A percentile compares a stretch with the other conserved stretches of the same genome.
Evolutionary conservation across 2,797 vertebrate species (phyloP).

Genomic region (Danio choprae): DNA sequence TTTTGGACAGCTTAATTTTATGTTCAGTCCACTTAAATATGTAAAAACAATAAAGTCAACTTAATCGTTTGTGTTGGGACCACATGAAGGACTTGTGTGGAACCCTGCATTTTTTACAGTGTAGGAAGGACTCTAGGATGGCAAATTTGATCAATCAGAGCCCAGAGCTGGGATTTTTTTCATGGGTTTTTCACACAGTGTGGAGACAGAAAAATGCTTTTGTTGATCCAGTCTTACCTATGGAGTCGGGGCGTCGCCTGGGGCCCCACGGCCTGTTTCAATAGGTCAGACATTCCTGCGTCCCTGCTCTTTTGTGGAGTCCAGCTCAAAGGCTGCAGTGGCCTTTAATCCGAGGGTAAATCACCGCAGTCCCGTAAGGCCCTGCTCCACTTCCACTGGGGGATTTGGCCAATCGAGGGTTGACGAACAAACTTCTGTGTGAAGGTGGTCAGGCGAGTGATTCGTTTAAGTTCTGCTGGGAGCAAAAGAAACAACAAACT

Average conservation of each 20-base stretch:
- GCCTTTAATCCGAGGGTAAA: slow-evolving; percentile 57
- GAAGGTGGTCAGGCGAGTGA: slow-evolving; percentile 59
- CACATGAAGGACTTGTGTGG: no score
- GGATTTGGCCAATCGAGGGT: slow-evolving; percentile 48
- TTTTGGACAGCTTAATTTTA: no score
- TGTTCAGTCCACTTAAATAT: no score
- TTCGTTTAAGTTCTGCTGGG: slow-evolving; percentile 53
- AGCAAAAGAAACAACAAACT: slow-evolving; percentile 55
- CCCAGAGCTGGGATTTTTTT: slow-evolving; percentile 13
- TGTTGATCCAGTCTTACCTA: slow-evolving; percentile 58
- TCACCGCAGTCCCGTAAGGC: slow-evolving; percentile 31
- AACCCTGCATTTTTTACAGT: no score
- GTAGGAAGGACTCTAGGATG: no score
- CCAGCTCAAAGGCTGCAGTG: slow-evolving; percentile 48
- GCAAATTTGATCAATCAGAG: no score
- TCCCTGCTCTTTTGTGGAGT: slow-evolving; percentile 58
- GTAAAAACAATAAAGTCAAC: no score
- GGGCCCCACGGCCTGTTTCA: slow-evolving; percentile 53
- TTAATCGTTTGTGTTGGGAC: no score
- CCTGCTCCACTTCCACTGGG: slow-evolving; percentile 47
- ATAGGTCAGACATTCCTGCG: slow-evolving; percentile 57
- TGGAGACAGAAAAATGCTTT: slow-evolving; percentile 50
- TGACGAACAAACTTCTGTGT: slow-evolving; percentile 52
- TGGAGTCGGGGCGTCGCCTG: slow-evolving; percentile 55
- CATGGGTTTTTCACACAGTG: slow-evolving; percentile 46